phyloP scores from a whole-genome alignment of 2,113 vertebrate species.

The Petrocephalus microphthalmus region DNA sequence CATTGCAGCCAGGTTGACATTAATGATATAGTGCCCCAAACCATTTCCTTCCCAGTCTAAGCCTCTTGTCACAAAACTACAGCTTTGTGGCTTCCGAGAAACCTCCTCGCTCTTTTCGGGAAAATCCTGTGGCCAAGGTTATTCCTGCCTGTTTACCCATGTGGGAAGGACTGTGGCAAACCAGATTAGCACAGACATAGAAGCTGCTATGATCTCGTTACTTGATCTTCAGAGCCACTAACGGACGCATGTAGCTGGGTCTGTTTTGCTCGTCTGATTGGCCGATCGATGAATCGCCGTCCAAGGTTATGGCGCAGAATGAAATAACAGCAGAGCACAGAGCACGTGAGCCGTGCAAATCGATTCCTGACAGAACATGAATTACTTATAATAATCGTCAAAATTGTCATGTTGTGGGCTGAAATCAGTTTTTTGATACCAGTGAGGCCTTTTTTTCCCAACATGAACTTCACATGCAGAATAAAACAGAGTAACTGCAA shows the following conservation, averaged over 20 bases:
- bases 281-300: background rate
- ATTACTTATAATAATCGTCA: background rate
- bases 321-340: background rate
- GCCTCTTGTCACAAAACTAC: background rate
- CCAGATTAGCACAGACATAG: background rate
- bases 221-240: background rate
- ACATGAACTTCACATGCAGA: background rate
- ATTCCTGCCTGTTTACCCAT: background rate
- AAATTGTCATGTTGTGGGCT: background rate
- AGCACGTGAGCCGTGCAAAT: background rate
- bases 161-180: background rate
- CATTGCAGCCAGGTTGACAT: background rate
- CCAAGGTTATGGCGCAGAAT: background rate
- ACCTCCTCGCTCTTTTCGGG: background rate
- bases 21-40: background rate
- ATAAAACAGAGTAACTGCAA: slow-evolving; percentile 1
- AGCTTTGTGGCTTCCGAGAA: background rate
- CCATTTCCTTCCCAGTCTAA: background rate
- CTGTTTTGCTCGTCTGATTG: background rate
- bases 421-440: background rate
- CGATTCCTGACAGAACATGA: background rate
- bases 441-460: background rate
- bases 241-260: background rate
- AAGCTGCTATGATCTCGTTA: background rate
- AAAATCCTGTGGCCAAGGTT: background rate